Conservation (phyloP, 2,888 invertebrate species). For the Chelonus formosanus region DNA sequence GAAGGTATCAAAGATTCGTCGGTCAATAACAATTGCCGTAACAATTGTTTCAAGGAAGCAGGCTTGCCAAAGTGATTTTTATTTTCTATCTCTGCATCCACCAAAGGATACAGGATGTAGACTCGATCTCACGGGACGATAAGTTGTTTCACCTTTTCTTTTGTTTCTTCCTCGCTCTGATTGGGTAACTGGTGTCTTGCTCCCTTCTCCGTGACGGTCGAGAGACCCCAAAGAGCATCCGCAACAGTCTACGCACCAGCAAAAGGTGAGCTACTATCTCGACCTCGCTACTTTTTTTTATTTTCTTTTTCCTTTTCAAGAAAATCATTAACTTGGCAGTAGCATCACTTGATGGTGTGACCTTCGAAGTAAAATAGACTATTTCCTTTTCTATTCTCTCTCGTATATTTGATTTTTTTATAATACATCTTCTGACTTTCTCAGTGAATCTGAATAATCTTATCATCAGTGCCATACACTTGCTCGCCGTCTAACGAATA, state of each 20-base stretch:
- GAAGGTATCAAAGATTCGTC: conserved; percentile 34
- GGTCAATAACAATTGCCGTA: conserved; percentile 42
- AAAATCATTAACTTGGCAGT: neutral
- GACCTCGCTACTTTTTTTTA: neutral
- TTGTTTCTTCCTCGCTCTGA: conserved; percentile 65
- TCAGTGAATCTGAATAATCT: neutral
- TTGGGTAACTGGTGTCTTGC: conserved; percentile 46
- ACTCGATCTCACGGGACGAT: conserved; percentile 56
- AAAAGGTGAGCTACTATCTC: conserved; percentile 2
- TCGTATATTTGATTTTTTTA: neutral
- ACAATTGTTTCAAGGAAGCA: conserved; percentile 34
- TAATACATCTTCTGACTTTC: too few species aligned
- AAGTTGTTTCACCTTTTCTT: conserved; percentile 63
- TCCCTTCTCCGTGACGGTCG: conserved; percentile 12
- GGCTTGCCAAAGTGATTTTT: conserved; percentile 36
- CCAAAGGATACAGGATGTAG: conserved; percentile 44
- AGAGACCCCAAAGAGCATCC: conserved; percentile 6
- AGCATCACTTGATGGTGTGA: neutral
- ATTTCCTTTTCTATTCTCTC: neutral
- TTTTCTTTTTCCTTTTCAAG: too few species aligned
- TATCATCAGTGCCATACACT: neutral
- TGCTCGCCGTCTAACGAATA: conserved; percentile 16
- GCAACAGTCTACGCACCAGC: conserved; percentile 35
- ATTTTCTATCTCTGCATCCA: conserved; percentile 11
- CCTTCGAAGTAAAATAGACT: neutral